A percentile compares a stretch with the other conserved stretches of the same genome.
These are phyloP conservation scores for Silvanus unidentatus DNA, from an alignment of 2,888 invertebrate genomes.

Conservation along the genomic window DNA sequence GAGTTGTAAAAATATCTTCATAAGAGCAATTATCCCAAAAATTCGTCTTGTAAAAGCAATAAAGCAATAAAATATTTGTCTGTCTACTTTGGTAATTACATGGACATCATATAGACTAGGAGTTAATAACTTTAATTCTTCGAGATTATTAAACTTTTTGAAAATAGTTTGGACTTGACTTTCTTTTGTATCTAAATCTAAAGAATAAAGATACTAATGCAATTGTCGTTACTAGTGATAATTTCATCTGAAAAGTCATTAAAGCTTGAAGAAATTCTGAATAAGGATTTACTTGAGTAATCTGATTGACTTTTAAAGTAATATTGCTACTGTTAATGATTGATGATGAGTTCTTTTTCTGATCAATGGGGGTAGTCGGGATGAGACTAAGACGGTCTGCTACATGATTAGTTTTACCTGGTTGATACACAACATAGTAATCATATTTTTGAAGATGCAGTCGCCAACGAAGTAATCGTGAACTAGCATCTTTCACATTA, in stretches of 20 bases:
- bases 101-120: background rate
- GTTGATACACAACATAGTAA: conserved; percentile 3
- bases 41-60: background rate
- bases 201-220: background rate
- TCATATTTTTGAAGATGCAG: conserved; percentile 9
- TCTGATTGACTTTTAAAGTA: background rate
- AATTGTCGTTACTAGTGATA: background rate
- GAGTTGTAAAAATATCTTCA: background rate
- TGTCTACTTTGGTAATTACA: no score
- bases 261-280: background rate
- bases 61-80: no score
- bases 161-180: background rate
- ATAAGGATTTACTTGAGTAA: background rate
- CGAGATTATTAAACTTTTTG: background rate
- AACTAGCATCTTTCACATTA: conserved; percentile 1
- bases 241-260: background rate
- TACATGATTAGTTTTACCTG: background rate
- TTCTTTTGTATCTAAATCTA: background rate
- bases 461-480: conserved; percentile 1
- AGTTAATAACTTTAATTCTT: background rate
- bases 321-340: no score
- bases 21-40: background rate
- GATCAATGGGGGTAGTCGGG: background rate
- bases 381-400: no score
- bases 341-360: no score